Conservation (phyloP, 2,888 invertebrate species). For the Melanostoma scalare region DNA sequence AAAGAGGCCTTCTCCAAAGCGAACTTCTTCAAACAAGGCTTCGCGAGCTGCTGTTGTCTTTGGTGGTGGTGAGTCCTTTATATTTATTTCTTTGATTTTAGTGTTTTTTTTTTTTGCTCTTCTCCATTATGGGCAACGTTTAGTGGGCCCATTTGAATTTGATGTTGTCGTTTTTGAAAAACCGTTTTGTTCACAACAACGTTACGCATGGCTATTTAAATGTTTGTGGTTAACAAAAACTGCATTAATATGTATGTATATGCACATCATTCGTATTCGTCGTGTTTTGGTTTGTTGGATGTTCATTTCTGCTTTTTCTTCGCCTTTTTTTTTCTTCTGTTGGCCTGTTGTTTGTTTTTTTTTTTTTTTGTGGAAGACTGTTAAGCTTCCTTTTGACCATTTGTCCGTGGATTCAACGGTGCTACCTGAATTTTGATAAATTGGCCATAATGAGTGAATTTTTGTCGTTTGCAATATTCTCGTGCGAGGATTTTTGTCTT, state of each 20-base stretch:
- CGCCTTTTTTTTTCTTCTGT: slow-evolving; percentile 2
- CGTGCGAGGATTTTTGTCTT: slow-evolving; percentile 66
- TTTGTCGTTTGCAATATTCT: slow-evolving; percentile 72
- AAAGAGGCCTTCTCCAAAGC: slow-evolving; percentile 10
- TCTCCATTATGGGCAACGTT: slow-evolving; percentile 55
- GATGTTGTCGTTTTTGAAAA: slow-evolving; percentile 69
- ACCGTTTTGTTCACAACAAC: slow-evolving; percentile 72
- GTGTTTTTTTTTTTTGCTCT: neutral
- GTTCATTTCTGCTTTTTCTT: slow-evolving; percentile 12
- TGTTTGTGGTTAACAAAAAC: slow-evolving; percentile 71
- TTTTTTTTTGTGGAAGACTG: slow-evolving; percentile 13
- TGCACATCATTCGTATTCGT: slow-evolving; percentile 42
- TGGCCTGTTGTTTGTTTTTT: slow-evolving; percentile 32
- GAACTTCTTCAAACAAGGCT: slow-evolving; percentile 58
- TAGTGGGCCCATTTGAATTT: slow-evolving; percentile 70
- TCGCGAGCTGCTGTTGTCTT: slow-evolving; percentile 14
- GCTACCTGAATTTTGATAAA: slow-evolving; percentile 74
- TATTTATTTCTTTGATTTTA: neutral
- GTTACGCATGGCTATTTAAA: slow-evolving; percentile 73
- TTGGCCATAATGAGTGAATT: slow-evolving; percentile 73
- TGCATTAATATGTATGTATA: slow-evolving; percentile 66
- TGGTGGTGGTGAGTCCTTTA: slow-evolving; percentile 41
- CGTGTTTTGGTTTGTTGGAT: slow-evolving; percentile 7
- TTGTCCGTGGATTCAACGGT: slow-evolving; percentile 62
- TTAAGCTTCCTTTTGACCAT: slow-evolving; percentile 64